Evolutionary conservation across 2,113 vertebrate species (phyloP).

Genomic region (Syrmaticus mikado): DNA sequence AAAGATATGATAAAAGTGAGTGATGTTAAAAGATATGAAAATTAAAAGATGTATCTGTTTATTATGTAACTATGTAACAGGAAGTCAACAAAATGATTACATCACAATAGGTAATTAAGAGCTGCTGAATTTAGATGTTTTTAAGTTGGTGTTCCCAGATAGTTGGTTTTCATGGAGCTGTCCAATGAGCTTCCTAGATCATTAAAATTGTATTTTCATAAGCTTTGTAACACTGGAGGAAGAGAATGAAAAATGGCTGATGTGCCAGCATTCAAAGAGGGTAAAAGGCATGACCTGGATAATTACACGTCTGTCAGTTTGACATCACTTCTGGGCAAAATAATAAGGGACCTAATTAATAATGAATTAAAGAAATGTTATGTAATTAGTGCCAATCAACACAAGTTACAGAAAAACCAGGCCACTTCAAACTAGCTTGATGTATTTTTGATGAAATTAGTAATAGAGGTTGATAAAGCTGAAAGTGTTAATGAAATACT

Average conservation of each 20-base stretch:
- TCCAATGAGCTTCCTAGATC: conserved; percentile 35
- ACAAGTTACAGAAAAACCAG: conserved; percentile 42
- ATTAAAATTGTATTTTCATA: conserved; percentile 45
- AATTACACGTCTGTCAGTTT: conserved; percentile 60
- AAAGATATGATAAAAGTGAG: neutral
- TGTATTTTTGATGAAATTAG: conserved; percentile 57
- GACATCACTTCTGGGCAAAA: conserved; percentile 65
- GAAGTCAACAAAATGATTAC: neutral
- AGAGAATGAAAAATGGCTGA: conserved; percentile 44
- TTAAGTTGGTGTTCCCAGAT: neutral
- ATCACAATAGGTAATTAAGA: neutral
- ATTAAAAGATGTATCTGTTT: neutral
- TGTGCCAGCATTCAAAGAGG: conserved; percentile 30
- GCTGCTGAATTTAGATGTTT: conserved; percentile 44
- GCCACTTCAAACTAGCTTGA: conserved; percentile 27
- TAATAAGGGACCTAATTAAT: conserved; percentile 68
- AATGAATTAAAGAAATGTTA: conserved; percentile 63
- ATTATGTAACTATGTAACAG: neutral
- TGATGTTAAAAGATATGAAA: neutral
- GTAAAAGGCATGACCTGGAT: conserved; percentile 69
- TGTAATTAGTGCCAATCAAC: conserved; percentile 71
- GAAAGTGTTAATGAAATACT: neutral
- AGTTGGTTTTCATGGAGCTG: conserved; percentile 39
- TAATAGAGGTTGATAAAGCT: conserved; percentile 25
- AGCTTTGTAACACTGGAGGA: conserved; percentile 23